phyloP scores from a whole-genome alignment of 2,113 vertebrate genomes.

The Pelmatolapia mariae region DNA sequence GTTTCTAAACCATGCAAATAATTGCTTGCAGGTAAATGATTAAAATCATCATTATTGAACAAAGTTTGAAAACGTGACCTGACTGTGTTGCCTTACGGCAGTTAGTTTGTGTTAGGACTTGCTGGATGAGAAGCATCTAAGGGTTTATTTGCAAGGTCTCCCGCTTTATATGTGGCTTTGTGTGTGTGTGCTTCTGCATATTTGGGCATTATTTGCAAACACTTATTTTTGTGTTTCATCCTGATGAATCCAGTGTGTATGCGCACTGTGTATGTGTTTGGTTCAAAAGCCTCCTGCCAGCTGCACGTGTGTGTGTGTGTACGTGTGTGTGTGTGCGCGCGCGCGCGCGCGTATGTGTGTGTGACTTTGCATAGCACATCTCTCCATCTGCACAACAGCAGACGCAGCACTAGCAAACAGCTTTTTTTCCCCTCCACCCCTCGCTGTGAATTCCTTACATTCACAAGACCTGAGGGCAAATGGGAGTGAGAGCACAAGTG shows the following conservation, averaged over 20 bases:
- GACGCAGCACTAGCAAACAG: constrained; percentile 7
- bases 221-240: not conserved
- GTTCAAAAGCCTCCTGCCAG: constrained; percentile 6
- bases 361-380: not conserved
- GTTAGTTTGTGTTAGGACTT: not conserved
- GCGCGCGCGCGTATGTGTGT: too few species aligned
- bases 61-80: not conserved
- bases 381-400: constrained; percentile 37
- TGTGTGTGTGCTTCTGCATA: not conserved
- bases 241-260: not conserved
- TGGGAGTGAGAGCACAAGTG: constrained; percentile 17
- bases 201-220: not conserved
- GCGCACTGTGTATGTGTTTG: not conserved
- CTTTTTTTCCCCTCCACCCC: constrained; percentile 24
- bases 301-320: not conserved
- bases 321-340: not conserved
- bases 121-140: not conserved
- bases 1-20: not conserved
- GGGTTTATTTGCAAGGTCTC: constrained; percentile 5
- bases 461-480: constrained; percentile 57
- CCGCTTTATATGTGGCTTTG: not conserved
- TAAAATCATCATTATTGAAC: not conserved
- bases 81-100: not conserved
- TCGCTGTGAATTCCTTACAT: constrained; percentile 61
- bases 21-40: not conserved